Evolutionary conservation across 2,888 invertebrate species (phyloP), one percentile per base, ranked within the genome.

Genomic region (Himalopsyche japonica): DNA sequence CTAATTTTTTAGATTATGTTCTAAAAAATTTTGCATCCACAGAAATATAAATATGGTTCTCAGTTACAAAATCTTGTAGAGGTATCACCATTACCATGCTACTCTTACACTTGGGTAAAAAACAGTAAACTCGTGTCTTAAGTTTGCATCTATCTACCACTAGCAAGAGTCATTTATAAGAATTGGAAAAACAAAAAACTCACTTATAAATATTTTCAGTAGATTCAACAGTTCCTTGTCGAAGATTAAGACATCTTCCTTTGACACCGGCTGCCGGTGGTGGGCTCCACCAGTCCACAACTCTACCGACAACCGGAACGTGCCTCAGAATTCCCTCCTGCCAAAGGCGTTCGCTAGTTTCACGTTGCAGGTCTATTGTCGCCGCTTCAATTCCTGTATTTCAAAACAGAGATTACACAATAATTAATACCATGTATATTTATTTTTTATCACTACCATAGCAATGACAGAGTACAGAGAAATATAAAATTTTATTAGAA

Each of bases 231-330:
- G 96, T 95, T 77, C 97, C 97, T 92, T 93, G 92, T 47, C 93
- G 92, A 89, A 98, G 92, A 91, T 97, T 96, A 87, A 98, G 93
- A 90, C 95, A 97, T 89, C 97, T 93, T 79, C 97, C 98, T 90
- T 94, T 95, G 87, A 95, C 96, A 88, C 95, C 96, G 8, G 94
- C 92, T 32, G 94, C 92, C 5, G 96, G 94, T 83, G 90, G 90
- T 10, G 98, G 99, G 79, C 97, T 96, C 97, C 97, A 98, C 99
- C 99, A 99, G 91, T 98, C 98, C 80, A 98, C 96, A 83, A 99
- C 94, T 30, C 97, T 95, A 0, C 98, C 97, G 84, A 99, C 97
- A 3, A 99, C 96, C 0, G 99, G 99, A 87, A 99, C 97, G 88
- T 98, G 97, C 27, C 99, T 93, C 86, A 99, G 93, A 84, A 99